Evolutionary conservation across 2,888 invertebrate species (phyloP), one percentile per base, ranked within the genome.

Genomic region (Patella ulyssiponensis): DNA sequence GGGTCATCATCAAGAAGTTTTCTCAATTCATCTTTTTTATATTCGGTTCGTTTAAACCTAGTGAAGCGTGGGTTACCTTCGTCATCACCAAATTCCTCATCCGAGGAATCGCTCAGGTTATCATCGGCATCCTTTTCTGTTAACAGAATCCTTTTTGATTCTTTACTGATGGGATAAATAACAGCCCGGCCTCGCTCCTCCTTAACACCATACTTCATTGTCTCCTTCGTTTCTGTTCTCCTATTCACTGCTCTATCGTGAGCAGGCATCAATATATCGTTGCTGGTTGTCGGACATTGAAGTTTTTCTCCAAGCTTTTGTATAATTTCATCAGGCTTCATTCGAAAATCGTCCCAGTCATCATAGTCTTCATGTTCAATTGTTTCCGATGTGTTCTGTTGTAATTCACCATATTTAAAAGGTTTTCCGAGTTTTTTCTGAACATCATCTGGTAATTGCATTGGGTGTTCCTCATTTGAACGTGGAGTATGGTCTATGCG

Each of bases 311-410:
- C 86, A 17, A 89, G 79, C 78, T 86, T 86, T 58, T 80, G 79
- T 53, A 88, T 77, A 27, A 89, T 85, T n/a, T 88, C 86, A 74
- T 88, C 87, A 52, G 86, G 78, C 54, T 86, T 83, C 11, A 85
- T 9, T 75, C 77, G 71, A 71, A 80, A 84, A 64, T 85, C 84
- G n/a, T 81, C 83, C 80, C 86, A 79, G 44, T 83, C 82, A 54
- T 83, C 82, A 53, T 83, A 81, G 69, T 77, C 80, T n/a, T 80
- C 79, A 58, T 77, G 77, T n/a, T 80, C 79, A 0, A 72, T 79
- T 74, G 53, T 12, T 7, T 64, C 20, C 23, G 20, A 23, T 23
- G 20, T 20, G 2, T 4, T 23, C 17, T 64, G 20, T 12, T 23
- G 20, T 3, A 23, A 23, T 20, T 20, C 23, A 11, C 64, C 64